Evolutionary conservation across 2,888 invertebrate genomes (phyloP).

Genomic region (Chloromyia formosa): DNA sequence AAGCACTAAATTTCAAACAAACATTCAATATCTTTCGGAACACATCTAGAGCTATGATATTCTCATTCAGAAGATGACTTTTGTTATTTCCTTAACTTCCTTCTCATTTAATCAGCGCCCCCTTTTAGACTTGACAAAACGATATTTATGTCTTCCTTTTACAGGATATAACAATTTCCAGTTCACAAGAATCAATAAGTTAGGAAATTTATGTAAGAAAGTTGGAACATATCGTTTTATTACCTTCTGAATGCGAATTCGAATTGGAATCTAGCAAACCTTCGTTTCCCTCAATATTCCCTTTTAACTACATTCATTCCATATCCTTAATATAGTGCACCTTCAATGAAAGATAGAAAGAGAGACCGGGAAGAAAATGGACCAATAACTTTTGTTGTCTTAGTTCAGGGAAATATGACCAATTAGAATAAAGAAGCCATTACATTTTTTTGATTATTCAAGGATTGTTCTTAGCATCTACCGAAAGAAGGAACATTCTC

Average conservation of each 20-base stretch:
- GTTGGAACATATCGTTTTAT: constrained; percentile 50
- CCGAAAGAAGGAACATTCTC: no score
- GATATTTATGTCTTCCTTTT: constrained; percentile 41
- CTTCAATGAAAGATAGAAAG: no score
- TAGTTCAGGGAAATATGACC: no score
- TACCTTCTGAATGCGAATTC: constrained; percentile 43
- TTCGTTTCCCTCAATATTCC: constrained; percentile 30
- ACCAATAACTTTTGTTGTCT: no score
- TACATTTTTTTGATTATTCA: no score
- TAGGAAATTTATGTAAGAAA: constrained; percentile 50
- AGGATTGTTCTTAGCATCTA: no score
- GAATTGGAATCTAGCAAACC: constrained; percentile 38
- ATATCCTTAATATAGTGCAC: neutral
- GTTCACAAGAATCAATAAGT: constrained; percentile 47
- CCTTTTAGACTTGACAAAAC: constrained; percentile 31
- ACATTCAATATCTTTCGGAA: no score
- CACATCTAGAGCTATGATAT: no score
- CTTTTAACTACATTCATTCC: constrained; percentile 37
- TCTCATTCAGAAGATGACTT: constrained; percentile 34
- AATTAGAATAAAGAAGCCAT: no score
- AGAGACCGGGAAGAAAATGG: no score
- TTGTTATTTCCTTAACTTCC: constrained; percentile 36
- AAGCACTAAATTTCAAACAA: no score
- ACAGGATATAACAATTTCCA: constrained; percentile 48
- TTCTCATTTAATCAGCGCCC: constrained; percentile 41